Base-by-base conservation (phyloP, 92 coral and sea anemone species). In the Metridium senile region DNA sequence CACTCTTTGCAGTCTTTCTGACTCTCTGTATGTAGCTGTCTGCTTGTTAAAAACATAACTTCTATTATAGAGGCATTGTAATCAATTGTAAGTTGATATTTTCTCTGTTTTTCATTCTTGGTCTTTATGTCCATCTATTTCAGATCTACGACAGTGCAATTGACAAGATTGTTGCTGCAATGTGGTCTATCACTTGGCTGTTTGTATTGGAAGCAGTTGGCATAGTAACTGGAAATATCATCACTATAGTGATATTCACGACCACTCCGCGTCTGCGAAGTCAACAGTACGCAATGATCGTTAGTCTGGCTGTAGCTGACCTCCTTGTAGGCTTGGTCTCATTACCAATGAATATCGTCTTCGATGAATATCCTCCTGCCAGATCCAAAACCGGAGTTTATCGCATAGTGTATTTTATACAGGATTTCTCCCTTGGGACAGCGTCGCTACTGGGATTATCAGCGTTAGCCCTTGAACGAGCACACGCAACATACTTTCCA, bases 301-400 rank as follows among this genome's bases (percentile, higher is more conserved):
- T 83, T 18, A 83, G 62, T n/a, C 57, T 83, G 39, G 87, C 87
- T 26, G 75, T 76, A 7, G 87, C 87, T 26, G 87, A 83, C 27
- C 76, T 77, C 32, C 30, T 83, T 0, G 82, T 83, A 11, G 87
- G 87, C 23, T 25, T 63, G 1, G 17, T 71, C 1, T 71, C 76
- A 11, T 58, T 71, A 22, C 76, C 76, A 1, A 71, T 71, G 62
- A 20, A 68, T 25, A 45, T 47, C 32, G 29, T 23, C 32, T 23
- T 9, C 13, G 33, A 61, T 10, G 66, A 61, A 26, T 2, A 7
- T 6, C 59, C 4, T 20, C 59, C 3, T 3, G 59, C 17, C 17
- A 3, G 21, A 6, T 13, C 3, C 17, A 4, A 9, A 54, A 6
- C 49, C 8, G 8, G 8, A 39, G 6, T 13, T 6, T 39, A 39